Evolutionary conservation across 2,113 vertebrate genomes (phyloP).

Genomic region (Anhinga rufa): DNA sequence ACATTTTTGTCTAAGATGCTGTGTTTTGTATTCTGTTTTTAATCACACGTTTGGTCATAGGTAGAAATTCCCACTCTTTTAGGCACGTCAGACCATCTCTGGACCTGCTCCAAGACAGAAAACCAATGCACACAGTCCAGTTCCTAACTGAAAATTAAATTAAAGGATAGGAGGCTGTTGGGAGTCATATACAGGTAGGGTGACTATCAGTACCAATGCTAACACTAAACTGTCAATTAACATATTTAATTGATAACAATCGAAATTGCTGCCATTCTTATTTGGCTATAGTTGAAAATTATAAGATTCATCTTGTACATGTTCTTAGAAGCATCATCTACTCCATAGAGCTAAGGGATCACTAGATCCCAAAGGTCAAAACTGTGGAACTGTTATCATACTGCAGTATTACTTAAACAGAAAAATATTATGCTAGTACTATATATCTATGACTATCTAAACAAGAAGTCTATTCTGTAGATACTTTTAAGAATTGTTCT

Average conservation of each 20-base stretch:
- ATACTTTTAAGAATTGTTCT: not conserved
- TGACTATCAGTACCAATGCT: not conserved
- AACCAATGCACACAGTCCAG: not conserved
- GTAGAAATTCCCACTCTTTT: not conserved
- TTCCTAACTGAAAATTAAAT: not conserved
- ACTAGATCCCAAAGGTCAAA: not conserved
- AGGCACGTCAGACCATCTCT: not conserved
- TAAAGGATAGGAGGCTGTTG: not conserved
- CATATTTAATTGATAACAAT: not conserved
- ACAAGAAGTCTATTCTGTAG: not conserved
- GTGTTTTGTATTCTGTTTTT: not conserved
- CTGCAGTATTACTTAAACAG: not conserved
- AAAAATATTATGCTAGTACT: not conserved
- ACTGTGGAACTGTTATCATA: not conserved
- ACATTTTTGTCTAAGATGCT: not conserved
- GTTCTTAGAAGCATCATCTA: not conserved
- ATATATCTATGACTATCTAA: not conserved
- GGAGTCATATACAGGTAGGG: not conserved
- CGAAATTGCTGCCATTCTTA: not conserved
- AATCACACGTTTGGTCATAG: not conserved
- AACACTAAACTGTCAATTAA: not conserved
- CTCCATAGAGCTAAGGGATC: not conserved
- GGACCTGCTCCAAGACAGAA: not conserved
- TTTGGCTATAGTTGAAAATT: not conserved
- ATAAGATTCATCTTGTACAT: not conserved